Percentiles rank a stretch among this genome's conserved stretches.
Conservation (phyloP, 2,797 vertebrate species). For the Podarcis lilfordi region DNA sequence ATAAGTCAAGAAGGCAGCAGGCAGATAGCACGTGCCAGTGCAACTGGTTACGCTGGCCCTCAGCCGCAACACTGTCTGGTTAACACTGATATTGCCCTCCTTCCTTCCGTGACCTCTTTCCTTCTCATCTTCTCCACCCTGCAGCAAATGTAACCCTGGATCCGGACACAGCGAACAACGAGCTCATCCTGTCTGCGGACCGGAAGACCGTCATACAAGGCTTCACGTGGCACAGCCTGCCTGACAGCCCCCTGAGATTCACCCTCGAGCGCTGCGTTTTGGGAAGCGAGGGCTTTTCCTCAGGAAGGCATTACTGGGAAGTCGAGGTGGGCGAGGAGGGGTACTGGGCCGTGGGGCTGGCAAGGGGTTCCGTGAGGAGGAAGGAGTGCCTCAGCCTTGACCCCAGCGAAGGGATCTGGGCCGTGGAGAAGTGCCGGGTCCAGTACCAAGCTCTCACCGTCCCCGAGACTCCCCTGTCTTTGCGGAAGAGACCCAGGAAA, state of each 20-base stretch:
- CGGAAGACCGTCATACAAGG: conserved; percentile 20
- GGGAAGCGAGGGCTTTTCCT: conserved; percentile 11
- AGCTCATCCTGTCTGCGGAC: conserved; percentile 27
- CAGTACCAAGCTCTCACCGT: conserved; percentile 29
- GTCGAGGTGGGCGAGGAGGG: conserved; percentile 30
- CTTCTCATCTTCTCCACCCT: neutral
- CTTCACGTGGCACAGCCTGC: neutral
- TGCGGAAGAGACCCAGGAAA: neutral
- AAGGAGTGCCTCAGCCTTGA: neutral
- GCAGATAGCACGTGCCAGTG: too few relatives aligned
- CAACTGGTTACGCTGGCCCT: too few relatives aligned
- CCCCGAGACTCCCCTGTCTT: neutral
- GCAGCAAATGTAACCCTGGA: conserved; percentile 36
- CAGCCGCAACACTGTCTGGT: neutral
- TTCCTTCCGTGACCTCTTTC: too few relatives aligned
- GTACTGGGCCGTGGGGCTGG: conserved; percentile 42
- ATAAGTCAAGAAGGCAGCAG: too few relatives aligned
- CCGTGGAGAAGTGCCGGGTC: conserved; percentile 16
- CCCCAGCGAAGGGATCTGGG: conserved; percentile 20
- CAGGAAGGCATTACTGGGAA: conserved; percentile 47
- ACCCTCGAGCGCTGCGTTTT: conserved; percentile 17
- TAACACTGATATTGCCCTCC: neutral
- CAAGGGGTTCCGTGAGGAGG: conserved; percentile 23
- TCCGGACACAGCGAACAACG: conserved; percentile 3
- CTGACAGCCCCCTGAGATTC: neutral